Conservation (phyloP, 2,113 vertebrate species). For the Cololabis saira region DNA sequence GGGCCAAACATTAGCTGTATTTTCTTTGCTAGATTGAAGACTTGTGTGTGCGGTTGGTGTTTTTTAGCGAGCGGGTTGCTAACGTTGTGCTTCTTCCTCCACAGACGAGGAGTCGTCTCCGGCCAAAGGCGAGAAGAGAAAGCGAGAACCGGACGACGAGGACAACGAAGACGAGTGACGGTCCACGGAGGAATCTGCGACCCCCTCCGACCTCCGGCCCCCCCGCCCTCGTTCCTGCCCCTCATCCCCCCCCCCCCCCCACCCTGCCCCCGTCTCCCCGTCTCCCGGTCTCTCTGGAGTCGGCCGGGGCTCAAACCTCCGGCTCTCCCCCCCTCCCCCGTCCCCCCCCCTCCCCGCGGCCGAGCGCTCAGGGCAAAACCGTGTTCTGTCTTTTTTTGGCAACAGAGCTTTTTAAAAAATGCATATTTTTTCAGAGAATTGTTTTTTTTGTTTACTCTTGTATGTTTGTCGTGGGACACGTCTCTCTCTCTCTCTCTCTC, state of each 20-base stretch:
- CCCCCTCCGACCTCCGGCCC: slow-evolving; percentile 18
- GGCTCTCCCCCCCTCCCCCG: not conserved
- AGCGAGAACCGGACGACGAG: slow-evolving; percentile 86
- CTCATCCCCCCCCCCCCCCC: not conserved
- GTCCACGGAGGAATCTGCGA: not conserved
- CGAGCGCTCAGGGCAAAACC: slow-evolving; percentile 70
- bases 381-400: slow-evolving; percentile 53
- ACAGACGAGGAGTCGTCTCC: slow-evolving; percentile 71
- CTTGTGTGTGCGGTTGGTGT: no score
- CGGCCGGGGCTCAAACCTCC: no score
- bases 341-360: not conserved
- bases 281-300: no score
- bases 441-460: slow-evolving; percentile 64
- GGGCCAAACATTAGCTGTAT: no score
- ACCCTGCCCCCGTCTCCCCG: not conserved
- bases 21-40: no score
- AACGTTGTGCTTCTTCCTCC: not conserved
- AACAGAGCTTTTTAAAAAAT: slow-evolving; percentile 77
- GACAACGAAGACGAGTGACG: slow-evolving; percentile 80
- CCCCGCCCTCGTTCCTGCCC: not conserved
- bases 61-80: no score
- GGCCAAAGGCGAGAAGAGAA: slow-evolving; percentile 87
- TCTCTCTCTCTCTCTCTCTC: slow-evolving; percentile 1
- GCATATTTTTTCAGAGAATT: slow-evolving; percentile 70
- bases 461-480: slow-evolving; percentile 37